These are phyloP conservation scores for Drosophila mayri DNA, from an alignment of 1,140 invertebrate genomes.

Conservation along the genomic window DNA sequence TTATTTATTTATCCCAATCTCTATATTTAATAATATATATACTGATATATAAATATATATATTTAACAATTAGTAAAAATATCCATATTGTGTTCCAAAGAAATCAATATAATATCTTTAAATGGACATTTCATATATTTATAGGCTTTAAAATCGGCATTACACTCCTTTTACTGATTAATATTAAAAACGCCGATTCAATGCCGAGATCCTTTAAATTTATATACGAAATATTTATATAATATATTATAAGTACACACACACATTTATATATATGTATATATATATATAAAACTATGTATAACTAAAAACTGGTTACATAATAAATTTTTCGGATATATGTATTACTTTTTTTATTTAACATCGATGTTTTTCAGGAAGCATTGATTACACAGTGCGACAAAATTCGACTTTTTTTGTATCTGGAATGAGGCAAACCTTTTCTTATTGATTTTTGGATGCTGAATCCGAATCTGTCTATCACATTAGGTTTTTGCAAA, in stretches of 20 bases:
- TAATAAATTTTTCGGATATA: slow-evolving; percentile 71
- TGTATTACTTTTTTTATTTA: slow-evolving; percentile 8
- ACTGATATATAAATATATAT: slow-evolving; percentile 13
- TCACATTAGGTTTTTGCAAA: too few species aligned
- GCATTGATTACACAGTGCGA: too few species aligned
- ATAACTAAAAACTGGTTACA: slow-evolving; percentile 61
- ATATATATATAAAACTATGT: slow-evolving; percentile 45
- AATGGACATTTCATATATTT: slow-evolving; percentile 66
- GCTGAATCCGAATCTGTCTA: too few species aligned
- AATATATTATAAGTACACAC: slow-evolving; percentile 35
- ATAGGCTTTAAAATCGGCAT: slow-evolving; percentile 49
- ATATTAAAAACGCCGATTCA: slow-evolving; percentile 33
- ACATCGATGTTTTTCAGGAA: too few species aligned
- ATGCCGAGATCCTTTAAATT: slow-evolving; percentile 48
- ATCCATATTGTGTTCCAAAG: slow-evolving; percentile 75
- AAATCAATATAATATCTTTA: slow-evolving; percentile 64
- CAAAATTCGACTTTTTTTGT: too few species aligned
- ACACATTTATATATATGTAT: slow-evolving; percentile 33
- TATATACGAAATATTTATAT: slow-evolving; percentile 65
- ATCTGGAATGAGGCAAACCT: too few species aligned
- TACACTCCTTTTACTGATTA: slow-evolving; percentile 41
- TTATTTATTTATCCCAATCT: slow-evolving; percentile 35
- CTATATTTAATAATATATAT: slow-evolving; percentile 18
- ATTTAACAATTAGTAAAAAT: slow-evolving; percentile 57
- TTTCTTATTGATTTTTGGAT: too few species aligned